Evolutionary conservation across 2,888 invertebrate genomes (phyloP).

Genomic region (Callimorpha dominula): DNA sequence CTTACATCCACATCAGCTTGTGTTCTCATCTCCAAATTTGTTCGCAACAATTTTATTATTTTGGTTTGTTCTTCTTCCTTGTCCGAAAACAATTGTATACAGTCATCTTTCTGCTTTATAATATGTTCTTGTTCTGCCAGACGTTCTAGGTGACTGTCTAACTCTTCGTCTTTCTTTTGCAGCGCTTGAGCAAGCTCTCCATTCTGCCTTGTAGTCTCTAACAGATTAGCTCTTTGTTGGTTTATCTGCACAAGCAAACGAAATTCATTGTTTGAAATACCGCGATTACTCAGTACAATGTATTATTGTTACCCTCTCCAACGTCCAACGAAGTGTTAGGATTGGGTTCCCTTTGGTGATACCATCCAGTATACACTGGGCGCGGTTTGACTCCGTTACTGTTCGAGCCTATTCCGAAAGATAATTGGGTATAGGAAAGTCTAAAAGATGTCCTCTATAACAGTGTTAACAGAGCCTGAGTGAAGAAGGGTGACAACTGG

Average conservation of each 20-base stretch:
- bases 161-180: conserved; percentile 65
- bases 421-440: not conserved
- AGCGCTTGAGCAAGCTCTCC: conserved; percentile 64
- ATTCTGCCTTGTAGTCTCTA: conserved; percentile 65
- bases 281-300: not conserved
- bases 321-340: no score
- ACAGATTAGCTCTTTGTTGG: conserved; percentile 66
- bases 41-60: conserved; percentile 70
- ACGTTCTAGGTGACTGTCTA: conserved; percentile 58
- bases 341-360: not conserved
- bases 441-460: not conserved
- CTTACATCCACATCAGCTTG: conserved; percentile 70
- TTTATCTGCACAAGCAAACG: conserved; percentile 59
- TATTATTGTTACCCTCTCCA: not conserved
- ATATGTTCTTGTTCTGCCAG: conserved; percentile 60
- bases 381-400: not conserved
- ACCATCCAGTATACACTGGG: not conserved
- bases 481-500: no score
- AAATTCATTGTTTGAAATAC: not conserved
- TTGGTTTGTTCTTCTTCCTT: conserved; percentile 76
- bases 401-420: not conserved
- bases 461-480: no score
- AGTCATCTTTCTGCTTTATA: conserved; percentile 63
- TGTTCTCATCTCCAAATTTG: conserved; percentile 70
- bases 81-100: conserved; percentile 69